phyloP scores from a whole-genome alignment of 2,888 invertebrate genomes.

The Lacanobia wlatinum region DNA sequence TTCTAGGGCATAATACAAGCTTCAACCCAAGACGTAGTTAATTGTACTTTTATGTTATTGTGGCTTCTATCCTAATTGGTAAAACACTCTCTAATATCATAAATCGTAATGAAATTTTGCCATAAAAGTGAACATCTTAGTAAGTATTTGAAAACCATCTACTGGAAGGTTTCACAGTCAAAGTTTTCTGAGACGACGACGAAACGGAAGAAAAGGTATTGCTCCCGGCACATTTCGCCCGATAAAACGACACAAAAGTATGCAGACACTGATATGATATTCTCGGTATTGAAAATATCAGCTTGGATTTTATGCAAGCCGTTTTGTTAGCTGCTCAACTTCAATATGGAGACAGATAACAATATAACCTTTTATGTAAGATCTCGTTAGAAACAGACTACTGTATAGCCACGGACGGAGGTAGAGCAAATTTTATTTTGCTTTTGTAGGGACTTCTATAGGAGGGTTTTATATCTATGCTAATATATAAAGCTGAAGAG shows the following conservation, averaged over 20 bases:
- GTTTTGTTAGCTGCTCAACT: conserved; percentile 40
- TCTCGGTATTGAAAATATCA: conserved; percentile 38
- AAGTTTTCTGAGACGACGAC: conserved; percentile 16
- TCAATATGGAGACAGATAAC: conserved; percentile 19
- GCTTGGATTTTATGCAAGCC: conserved; percentile 28
- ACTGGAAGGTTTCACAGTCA: conserved; percentile 1
- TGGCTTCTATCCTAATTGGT: background rate
- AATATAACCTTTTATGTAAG: conserved; percentile 12
- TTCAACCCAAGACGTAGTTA: background rate
- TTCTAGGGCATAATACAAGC: background rate
- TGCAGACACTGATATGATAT: conserved; percentile 25
- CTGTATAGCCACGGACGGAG: background rate
- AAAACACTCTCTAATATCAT: background rate
- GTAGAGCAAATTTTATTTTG: conserved; percentile 1
- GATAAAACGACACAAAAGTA: conserved; percentile 44
- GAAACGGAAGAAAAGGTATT: conserved; percentile 12
- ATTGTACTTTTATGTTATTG: background rate
- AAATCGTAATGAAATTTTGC: background rate
- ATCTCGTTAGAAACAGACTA: conserved; percentile 13
- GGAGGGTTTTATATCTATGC: background rate
- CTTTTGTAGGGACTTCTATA: background rate
- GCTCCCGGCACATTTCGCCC: conserved; percentile 18
- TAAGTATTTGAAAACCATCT: conserved; percentile 12
- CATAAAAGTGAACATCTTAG: conserved; percentile 3
- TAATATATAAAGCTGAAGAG: too few relatives aligned